Percentiles rank a stretch among this genome's conserved stretches.
phyloP scores from a whole-genome alignment of 1,140 invertebrate species.

The Hydropsyche tenuis region DNA sequence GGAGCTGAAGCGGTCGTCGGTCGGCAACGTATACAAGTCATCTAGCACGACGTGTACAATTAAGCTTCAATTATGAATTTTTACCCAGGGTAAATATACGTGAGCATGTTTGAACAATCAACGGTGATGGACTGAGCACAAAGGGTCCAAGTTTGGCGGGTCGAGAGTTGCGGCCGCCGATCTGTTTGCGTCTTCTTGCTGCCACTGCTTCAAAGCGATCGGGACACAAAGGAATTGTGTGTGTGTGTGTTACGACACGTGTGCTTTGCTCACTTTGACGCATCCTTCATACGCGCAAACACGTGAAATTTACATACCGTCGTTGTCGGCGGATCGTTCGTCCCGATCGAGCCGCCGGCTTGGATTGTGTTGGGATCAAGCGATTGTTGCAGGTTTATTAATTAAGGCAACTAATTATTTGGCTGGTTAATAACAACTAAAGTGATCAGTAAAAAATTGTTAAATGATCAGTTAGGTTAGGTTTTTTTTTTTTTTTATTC shows the following conservation, averaged over 20 bases:
- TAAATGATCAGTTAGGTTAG: too few relatives aligned
- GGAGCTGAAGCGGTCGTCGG: too few relatives aligned
- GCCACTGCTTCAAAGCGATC: conserved; percentile 35
- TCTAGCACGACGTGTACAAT: background rate
- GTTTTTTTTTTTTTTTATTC: too few relatives aligned
- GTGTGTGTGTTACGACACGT: background rate
- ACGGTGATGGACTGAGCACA: background rate
- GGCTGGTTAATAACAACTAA: too few relatives aligned
- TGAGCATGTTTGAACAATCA: conserved; percentile 26
- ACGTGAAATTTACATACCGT: background rate
- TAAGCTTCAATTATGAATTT: conserved; percentile 6
- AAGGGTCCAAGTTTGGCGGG: conserved; percentile 27
- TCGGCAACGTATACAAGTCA: too few relatives aligned
- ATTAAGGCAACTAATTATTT: too few relatives aligned
- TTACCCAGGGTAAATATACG: background rate
- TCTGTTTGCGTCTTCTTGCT: conserved; percentile 32
- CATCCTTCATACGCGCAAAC: background rate
- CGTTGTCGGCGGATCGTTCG: background rate
- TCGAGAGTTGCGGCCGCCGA: conserved; percentile 26
- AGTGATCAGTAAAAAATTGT: too few relatives aligned
- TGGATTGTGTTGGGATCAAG: too few relatives aligned
- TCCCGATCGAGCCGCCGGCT: too few relatives aligned
- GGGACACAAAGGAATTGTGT: conserved; percentile 17
- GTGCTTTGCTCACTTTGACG: background rate
- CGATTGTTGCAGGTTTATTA: too few relatives aligned